Conservation (phyloP, 2,113 vertebrate species). For the Beaufortia kweichowensis region DNA sequence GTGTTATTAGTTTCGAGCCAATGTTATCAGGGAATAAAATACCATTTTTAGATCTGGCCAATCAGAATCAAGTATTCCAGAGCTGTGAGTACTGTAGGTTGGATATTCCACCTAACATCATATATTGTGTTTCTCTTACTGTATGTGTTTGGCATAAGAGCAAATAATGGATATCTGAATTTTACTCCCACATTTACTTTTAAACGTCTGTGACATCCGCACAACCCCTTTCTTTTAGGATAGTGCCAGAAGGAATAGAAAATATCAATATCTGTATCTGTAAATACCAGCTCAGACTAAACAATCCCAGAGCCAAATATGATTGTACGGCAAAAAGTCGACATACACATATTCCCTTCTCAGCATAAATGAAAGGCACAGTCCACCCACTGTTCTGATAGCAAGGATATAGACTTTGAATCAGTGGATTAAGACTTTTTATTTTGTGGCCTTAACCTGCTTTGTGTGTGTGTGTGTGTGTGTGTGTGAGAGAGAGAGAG, state of each 20-base stretch:
- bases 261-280: neutral
- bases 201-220: neutral
- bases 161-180: neutral
- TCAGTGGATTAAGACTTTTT: conserved; percentile 8
- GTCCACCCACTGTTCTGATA: neutral
- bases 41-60: no score
- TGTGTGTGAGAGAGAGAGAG: no score
- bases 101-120: no score
- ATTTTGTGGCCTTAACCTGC: neutral
- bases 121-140: no score
- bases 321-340: neutral
- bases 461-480: neutral
- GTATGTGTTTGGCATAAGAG: no score
- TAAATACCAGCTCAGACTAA: neutral
- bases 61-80: no score
- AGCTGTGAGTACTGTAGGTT: no score
- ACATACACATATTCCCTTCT: neutral
- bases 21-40: no score
- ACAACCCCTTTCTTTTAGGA: neutral
- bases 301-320: conserved; percentile 14
- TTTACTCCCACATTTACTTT: neutral
- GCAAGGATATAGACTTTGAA: neutral
- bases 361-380: neutral
- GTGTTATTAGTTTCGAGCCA: no score
- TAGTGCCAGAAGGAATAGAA: neutral